phyloP scores from a whole-genome alignment of 2,797 vertebrate species.

The Protonibea diacanthus region DNA sequence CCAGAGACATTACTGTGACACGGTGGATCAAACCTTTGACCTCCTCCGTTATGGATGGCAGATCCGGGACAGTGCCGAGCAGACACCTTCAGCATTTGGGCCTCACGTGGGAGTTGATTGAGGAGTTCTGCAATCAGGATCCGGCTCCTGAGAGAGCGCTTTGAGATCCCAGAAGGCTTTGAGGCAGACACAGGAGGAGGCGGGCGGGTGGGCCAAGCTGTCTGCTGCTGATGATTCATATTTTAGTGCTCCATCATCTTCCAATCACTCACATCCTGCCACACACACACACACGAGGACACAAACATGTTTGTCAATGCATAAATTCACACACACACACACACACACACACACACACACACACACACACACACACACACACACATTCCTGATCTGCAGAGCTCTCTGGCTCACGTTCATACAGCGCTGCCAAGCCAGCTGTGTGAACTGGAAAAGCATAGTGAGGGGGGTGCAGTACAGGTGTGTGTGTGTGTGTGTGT shows the following conservation, averaged over 20 bases:
- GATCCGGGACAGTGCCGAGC: constrained; percentile 28
- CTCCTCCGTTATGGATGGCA: constrained; percentile 37
- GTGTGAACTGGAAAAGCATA: constrained; percentile 46
- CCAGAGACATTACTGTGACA: constrained; percentile 20
- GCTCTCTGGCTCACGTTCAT: constrained; percentile 54
- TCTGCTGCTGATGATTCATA: constrained; percentile 75
- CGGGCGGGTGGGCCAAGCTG: constrained; percentile 48
- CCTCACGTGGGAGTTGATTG: constrained; percentile 67
- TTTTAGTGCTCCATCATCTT: constrained; percentile 68
- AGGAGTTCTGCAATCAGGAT: constrained; percentile 72
- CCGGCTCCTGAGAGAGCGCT: constrained; percentile 60
- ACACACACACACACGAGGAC: constrained; percentile 38
- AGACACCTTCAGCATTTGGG: constrained; percentile 50
- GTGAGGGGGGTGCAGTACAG: constrained; percentile 35
- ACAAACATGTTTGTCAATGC: constrained; percentile 6
- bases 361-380: constrained; percentile 30
- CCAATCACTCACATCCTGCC: constrained; percentile 70
- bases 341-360: constrained; percentile 38
- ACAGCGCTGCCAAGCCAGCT: constrained; percentile 68
- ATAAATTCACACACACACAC: constrained; percentile 2
- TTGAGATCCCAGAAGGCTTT: constrained; percentile 57
- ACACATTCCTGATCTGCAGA: constrained; percentile 60
- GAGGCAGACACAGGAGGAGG: constrained; percentile 45
- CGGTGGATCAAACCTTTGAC: constrained; percentile 45
- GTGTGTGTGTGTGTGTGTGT: constrained; percentile 55